Evolutionary conservation across 1,140 invertebrate species (phyloP), one percentile per base, ranked within the genome.

Genomic region (Patella vulgata): DNA sequence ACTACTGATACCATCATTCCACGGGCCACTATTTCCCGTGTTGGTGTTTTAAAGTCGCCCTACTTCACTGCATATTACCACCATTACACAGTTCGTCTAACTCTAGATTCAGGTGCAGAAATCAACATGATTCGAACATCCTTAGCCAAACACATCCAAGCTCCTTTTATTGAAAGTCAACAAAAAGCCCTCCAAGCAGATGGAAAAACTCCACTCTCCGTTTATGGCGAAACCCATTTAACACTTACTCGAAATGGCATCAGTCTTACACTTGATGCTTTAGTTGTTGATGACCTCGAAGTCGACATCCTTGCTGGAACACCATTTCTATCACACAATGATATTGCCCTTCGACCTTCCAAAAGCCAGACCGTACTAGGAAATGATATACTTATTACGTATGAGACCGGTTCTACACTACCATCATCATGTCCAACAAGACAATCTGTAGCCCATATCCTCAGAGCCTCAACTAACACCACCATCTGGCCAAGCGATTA

Each of bases 231-330:
- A 27, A 55, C 50, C 9, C 23, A 47, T 8, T 51, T 56, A n/a
- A 51, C 39, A 21, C 30, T 59, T 17, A 23, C 44, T 17, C 28
- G 55, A 14, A 47, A 42, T 28, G 31, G 59, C 19, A 23, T 27
- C 5, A 4, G 30, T 3, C 25, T 66, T 27, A 9, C 12, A 11
- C 40, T 68, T 9, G 55, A 63, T 17, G 59, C 48, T 1, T 36
- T 68, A 17, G 54, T 68, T 2, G 61, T 68, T 39, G 39, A 59
- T 31, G 39, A 63, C 14, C 40, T 68, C 19, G 60, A 63, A 50
- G 56, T 59, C 4, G 66, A 68, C 17, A 33, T 59, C 21, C 33
- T 59, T 19, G 61, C 42, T 30, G 60, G 60, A 27, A 36, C 33
- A 8, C 14, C 33, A 36, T 36, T 36, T 36, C 62, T 70, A 55